Base-by-base conservation (phyloP, 2,797 vertebrate genomes). In the Psittacula derbiana region DNA sequence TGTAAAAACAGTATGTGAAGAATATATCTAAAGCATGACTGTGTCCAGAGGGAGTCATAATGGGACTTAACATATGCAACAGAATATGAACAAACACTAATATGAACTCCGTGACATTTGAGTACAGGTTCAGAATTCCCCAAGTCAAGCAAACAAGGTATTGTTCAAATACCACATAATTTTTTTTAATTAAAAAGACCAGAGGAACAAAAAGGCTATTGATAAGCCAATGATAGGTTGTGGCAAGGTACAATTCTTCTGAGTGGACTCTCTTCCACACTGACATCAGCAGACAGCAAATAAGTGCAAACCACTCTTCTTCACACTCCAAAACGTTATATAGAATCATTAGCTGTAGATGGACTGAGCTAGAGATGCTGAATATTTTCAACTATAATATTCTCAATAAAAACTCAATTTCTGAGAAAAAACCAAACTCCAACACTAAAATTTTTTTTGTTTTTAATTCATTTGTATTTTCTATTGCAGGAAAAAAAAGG, bases 91-190 rank as follows among this genome's bases (percentile, higher is more conserved):
- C 75, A 85, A 84, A 88, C 71, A 75, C 33, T 16, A 13, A 6
- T 13, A 58, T 55, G 86, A 70, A 30, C 74, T 85, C 43, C 55
- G 52, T 95, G 96, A 92, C 90, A 85, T 95, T 83, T 94, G 75
- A 55, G 71, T 38, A 7, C 64, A 20, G 43, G 46, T 36, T 90
- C 61, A 76, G 89, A 64, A 21, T 65, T 66, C 75, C 38, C 67
- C 19, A 27, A 8, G 31, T 7, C 4, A 28, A 89, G 64, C 71
- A 66, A 95, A 81, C 16, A 44, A 70, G 16, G 55, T 30, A n/a
- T 25, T 82, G 58, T 70, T 90, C 81, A 91, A 93, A 92, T 38
- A 57, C 11, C 73, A 70, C 64, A 1, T 28, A 25, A 2, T 15
- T 6, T 46, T 46, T 83, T 92, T 69, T 53, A 71, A 93, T 94